Conservation (phyloP, 2,113 vertebrate genomes). For the Spea multiplicata region DNA sequence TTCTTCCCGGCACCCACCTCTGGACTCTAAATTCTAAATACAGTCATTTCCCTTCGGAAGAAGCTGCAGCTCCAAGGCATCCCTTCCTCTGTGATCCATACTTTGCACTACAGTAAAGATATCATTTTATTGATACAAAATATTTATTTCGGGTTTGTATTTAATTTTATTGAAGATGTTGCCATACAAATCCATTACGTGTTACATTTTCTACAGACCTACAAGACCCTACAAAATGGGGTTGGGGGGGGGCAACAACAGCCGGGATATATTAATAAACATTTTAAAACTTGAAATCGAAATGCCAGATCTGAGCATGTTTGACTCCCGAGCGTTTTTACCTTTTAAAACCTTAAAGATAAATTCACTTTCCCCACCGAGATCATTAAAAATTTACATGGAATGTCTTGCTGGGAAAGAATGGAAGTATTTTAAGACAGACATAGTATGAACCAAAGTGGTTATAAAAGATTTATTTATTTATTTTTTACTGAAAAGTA, state of each 20-base stretch:
- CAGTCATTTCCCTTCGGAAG: no score
- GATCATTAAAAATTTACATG: conserved; percentile 49
- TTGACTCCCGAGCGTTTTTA: conserved; percentile 39
- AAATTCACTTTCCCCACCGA: conserved; percentile 43
- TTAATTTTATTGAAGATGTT: no score
- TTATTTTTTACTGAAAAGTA: conserved; percentile 37
- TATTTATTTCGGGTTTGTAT: no score
- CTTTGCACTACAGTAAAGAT: no score
- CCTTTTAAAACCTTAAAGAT: conserved; percentile 36
- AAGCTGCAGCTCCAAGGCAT: no score
- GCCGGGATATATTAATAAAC: conserved; percentile 35
- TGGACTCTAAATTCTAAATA: no score
- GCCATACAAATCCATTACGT: no score
- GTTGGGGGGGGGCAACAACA: conserved; percentile 25
- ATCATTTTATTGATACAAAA: no score
- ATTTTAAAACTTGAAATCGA: conserved; percentile 37
- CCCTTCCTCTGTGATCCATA: no score
- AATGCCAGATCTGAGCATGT: conserved; percentile 40
- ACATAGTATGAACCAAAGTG: conserved; percentile 47
- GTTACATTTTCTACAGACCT: background rate
- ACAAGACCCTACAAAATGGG: conserved; percentile 16
- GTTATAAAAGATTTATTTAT: conserved; percentile 49
- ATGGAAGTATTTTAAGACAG: conserved; percentile 46
- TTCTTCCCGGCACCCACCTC: no score
- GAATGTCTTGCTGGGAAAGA: conserved; percentile 41